phyloP scores from a whole-genome alignment of 2,113 vertebrate species.

The Amblyornis subalaris region DNA sequence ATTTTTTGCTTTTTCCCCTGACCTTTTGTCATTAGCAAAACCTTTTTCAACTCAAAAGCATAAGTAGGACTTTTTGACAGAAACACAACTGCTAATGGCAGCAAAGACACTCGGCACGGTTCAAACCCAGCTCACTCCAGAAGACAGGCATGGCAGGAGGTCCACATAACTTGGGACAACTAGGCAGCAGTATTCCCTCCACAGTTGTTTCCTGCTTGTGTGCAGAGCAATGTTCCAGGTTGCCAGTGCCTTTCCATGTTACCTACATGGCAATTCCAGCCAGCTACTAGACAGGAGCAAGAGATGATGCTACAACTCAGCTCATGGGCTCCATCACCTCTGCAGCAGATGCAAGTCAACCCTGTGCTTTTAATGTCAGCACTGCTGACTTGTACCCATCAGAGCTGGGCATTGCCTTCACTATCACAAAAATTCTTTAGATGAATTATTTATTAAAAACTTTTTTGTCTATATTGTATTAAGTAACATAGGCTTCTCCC shows the following conservation, averaged over 20 bases:
- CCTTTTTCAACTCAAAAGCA: not conserved
- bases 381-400: not conserved
- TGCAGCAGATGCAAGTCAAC: not conserved
- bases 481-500: not conserved
- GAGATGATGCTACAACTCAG: not conserved
- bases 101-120: not conserved
- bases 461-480: not conserved
- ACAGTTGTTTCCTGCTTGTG: not conserved
- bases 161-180: not conserved
- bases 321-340: not conserved
- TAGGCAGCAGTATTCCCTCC: not conserved
- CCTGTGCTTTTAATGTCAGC: not conserved
- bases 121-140: not conserved
- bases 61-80: not conserved
- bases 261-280: not conserved
- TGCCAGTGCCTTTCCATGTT: not conserved
- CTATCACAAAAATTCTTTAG: not conserved
- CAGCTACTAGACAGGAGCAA: rapidly evolving
- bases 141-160: not conserved
- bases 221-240: not conserved
- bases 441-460: not conserved
- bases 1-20: not conserved
- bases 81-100: not conserved
- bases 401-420: not conserved
- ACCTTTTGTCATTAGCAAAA: not conserved